Conservation (phyloP, 2,113 vertebrate genomes). For the Sminthopsis crassicaudata region DNA sequence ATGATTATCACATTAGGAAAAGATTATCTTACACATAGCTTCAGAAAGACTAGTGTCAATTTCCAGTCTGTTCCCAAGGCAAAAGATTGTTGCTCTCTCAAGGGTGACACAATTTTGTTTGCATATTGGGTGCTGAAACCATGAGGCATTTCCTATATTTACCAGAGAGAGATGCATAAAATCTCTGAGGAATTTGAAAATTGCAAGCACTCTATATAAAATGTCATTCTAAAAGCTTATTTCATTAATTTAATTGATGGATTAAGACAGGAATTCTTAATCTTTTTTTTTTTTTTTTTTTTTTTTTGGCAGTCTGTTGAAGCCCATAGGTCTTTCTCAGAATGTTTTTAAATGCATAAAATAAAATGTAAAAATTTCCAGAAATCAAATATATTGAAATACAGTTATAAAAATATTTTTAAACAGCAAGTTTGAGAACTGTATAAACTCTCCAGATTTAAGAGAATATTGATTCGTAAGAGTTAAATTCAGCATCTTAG, state of each 20-base stretch:
- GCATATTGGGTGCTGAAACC: neutral
- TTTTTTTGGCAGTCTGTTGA: neutral
- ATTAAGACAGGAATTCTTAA: slow-evolving; percentile 31
- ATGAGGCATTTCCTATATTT: neutral
- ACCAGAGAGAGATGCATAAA: neutral
- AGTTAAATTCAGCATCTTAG: neutral
- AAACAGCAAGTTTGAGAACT: slow-evolving; percentile 16
- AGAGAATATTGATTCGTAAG: neutral
- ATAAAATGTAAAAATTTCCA: neutral
- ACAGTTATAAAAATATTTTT: slow-evolving; percentile 27
- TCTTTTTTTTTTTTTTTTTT: neutral
- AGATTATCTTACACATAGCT: neutral
- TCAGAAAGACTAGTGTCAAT: neutral
- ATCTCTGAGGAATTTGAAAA: neutral
- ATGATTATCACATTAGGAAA: neutral
- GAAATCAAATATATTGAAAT: neutral
- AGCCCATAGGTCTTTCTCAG: neutral
- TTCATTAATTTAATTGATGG: neutral
- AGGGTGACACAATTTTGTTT: neutral
- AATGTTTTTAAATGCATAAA: neutral
- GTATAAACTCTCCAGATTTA: neutral
- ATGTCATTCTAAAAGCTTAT: neutral
- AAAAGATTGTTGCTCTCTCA: neutral
- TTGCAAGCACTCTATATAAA: neutral
- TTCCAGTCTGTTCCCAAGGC: neutral